Evolutionary conservation across 2,888 invertebrate species (phyloP).

Genomic region (Gisinianus flammeolus): DNA sequence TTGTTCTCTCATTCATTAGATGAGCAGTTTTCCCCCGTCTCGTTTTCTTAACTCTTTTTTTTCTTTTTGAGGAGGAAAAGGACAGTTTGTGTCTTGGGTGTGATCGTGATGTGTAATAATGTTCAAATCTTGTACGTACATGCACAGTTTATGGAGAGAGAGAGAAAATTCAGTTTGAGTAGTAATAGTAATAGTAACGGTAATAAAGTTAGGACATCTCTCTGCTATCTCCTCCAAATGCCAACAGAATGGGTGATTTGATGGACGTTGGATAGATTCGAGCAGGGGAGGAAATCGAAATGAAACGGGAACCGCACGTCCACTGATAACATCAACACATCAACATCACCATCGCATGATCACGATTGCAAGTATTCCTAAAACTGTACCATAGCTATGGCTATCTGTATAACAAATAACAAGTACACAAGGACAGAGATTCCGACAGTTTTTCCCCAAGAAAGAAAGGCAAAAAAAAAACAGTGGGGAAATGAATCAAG

Average conservation of each 20-base stretch:
- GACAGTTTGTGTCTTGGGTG: neutral
- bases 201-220: too few relatives aligned
- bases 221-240: too few relatives aligned
- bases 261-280: neutral
- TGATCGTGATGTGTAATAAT: neutral
- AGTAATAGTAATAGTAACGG: too few relatives aligned
- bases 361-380: neutral
- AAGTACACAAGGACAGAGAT: neutral
- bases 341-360: neutral
- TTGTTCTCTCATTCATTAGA: too few relatives aligned
- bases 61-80: neutral
- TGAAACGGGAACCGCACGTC: conserved; percentile 8
- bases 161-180: too few relatives aligned
- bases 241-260: neutral
- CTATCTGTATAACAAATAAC: neutral
- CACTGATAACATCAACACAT: conserved; percentile 9
- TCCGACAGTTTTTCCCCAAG: neutral
- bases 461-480: neutral
- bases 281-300: neutral
- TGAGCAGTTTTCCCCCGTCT: neutral
- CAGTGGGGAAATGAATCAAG: conserved; percentile 23
- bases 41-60: neutral
- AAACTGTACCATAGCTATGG: neutral
- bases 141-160: too few relatives aligned
- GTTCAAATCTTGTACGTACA: neutral